Evolutionary conservation across 1,140 invertebrate genomes (phyloP).

Genomic region (Monochamus saltuarius): DNA sequence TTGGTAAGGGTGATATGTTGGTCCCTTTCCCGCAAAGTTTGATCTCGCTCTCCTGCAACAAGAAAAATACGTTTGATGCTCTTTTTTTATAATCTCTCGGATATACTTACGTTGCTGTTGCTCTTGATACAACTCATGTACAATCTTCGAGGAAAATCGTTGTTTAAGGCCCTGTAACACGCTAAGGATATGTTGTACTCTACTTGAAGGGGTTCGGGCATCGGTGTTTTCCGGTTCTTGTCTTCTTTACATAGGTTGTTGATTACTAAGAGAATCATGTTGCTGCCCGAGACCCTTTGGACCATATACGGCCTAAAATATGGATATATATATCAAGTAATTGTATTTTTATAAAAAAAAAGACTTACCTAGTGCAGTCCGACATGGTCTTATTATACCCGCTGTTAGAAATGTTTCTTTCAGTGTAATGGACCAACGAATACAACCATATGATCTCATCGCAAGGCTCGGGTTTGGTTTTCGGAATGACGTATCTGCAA

Average conservation of each 20-base stretch:
- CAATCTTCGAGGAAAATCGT: constrained; percentile 41
- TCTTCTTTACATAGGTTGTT: constrained; percentile 63
- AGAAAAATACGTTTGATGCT: constrained; percentile 19
- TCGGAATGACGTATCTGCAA: constrained; percentile 52
- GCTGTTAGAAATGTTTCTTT: constrained; percentile 40
- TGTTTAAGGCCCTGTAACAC: constrained; percentile 47
- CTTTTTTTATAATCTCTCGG: constrained; percentile 6
- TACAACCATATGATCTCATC: constrained; percentile 68
- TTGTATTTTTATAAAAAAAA: too few relatives aligned
- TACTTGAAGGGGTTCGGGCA: constrained; percentile 42
- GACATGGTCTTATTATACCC: constrained; percentile 46
- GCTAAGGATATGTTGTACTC: constrained; percentile 49
- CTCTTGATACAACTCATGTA: constrained; percentile 52
- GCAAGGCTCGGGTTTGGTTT: constrained; percentile 76
- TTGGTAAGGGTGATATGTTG: constrained; percentile 27
- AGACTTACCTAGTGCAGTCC: constrained; percentile 40
- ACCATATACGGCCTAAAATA: constrained; percentile 74
- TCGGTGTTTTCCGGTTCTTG: constrained; percentile 22
- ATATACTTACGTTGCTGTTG: constrained; percentile 43
- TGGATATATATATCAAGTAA: too few relatives aligned
- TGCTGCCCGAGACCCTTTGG: constrained; percentile 77
- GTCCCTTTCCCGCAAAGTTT: constrained; percentile 42
- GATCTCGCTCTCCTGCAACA: constrained; percentile 46
- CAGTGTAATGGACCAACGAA: constrained; percentile 44
- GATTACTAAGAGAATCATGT: constrained; percentile 81